Evolutionary conservation across 2,888 invertebrate genomes (phyloP).

Genomic region (Aphidoletes aphidimyza): DNA sequence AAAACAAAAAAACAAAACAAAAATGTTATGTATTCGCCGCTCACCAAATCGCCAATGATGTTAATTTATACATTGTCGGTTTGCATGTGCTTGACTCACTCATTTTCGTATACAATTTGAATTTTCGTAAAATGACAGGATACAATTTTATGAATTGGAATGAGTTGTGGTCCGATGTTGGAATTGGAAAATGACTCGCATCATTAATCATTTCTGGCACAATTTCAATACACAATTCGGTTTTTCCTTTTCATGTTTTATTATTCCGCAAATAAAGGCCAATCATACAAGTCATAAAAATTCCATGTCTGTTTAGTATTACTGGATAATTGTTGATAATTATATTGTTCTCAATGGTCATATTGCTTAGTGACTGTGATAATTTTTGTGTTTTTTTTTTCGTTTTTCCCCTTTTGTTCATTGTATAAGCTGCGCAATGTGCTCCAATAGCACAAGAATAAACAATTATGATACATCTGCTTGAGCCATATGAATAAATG

Average conservation of each 20-base stretch:
- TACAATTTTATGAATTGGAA: background rate
- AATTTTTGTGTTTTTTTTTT: background rate
- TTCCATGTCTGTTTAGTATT: background rate
- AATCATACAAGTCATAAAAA: background rate
- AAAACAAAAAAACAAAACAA: background rate
- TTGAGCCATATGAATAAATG: background rate
- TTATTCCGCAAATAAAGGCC: background rate
- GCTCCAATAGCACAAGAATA: background rate
- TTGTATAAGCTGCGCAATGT: background rate
- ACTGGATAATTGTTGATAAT: no score
- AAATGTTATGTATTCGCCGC: background rate
- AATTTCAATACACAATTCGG: background rate
- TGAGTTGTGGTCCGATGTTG: background rate
- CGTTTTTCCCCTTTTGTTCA: background rate
- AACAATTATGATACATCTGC: background rate
- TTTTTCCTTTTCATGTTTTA: background rate
- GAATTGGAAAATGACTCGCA: background rate
- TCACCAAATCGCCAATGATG: background rate
- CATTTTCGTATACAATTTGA: background rate
- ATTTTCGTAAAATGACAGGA: background rate
- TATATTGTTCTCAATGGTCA: background rate
- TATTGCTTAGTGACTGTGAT: background rate
- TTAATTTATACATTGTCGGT: slow-evolving; percentile 21
- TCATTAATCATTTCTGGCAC: slow-evolving; percentile 28
- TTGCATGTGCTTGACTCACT: background rate